phyloP scores from a whole-genome alignment of 2,113 vertebrate species.

The Delphinus delphis region DNA sequence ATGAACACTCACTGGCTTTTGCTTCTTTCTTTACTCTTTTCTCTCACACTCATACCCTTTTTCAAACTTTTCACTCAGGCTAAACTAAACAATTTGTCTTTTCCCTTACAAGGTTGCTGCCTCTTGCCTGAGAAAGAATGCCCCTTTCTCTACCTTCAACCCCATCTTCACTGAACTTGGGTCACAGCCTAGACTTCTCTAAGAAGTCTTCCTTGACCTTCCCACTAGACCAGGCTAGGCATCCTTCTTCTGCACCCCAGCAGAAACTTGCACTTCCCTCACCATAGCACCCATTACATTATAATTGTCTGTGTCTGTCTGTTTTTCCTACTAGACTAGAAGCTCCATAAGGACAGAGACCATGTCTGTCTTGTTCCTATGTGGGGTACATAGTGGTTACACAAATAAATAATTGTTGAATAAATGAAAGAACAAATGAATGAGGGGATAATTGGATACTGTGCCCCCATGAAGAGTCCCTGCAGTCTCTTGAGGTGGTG shows the following conservation, averaged over 20 bases:
- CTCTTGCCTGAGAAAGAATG: background rate
- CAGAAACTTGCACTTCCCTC: background rate
- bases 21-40: background rate
- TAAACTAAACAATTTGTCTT: background rate
- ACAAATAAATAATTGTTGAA: conserved; percentile 5
- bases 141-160: background rate
- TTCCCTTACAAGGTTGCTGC: background rate
- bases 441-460: background rate
- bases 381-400: background rate
- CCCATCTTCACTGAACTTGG: background rate
- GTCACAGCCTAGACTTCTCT: background rate
- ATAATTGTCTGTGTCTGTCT: background rate
- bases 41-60: background rate
- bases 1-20: background rate
- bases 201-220: background rate
- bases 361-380: background rate
- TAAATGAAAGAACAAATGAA: background rate
- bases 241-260: background rate
- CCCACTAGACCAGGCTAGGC: background rate
- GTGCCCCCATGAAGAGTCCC: background rate
- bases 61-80: background rate
- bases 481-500: background rate
- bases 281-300: background rate
- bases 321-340: background rate
- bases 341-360: background rate